Base-by-base conservation (phyloP, 2,797 vertebrate species). In the Echeneis naucrates region DNA sequence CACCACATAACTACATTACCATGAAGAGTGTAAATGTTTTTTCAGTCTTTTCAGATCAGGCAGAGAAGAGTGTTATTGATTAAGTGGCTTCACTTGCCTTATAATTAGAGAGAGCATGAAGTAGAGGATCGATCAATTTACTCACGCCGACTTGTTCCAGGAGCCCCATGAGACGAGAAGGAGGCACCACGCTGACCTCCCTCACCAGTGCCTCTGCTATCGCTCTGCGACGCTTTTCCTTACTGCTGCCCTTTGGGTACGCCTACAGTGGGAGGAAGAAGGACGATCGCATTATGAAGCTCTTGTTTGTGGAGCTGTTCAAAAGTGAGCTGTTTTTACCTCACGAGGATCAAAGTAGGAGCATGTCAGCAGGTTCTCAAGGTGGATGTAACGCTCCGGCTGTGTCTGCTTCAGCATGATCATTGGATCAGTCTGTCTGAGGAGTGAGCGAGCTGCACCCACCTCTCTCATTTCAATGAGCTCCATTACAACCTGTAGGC, bases 381-480 rank as follows among this genome's bases (percentile, higher is more conserved):
- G 87, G 81, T 98, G 98, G 73, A 94, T 93, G 85, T 97, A 98
- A 27, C 98, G 93, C 88, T 98, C 95, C 0, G 96, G 95, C 83
- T 98, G 97, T 4, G 96, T 99, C 81, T 99, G 97, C 80, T 99
- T 99, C 68, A 99, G 75, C 98, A 98, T 98, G 87, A 99, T 99
- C 98, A 99, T 98, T 1, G 98, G 98, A 80, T 99, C 98, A 0
- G 97, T 99, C 65, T 99, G 98, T 62, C 96, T 95, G 83, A 99
- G 92, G 48, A 99, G 95, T 0, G 97, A 99, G 45, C 97, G 94
- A 47, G 98, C 98, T 61, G 98, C 98, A 44, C 97, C 98, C 81
- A 98, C 82, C 69, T 99, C 98, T 79, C 95, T 94, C 68, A 99
- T 96, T 71, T 99, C 98, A 66, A 99, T 99, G 78, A 99, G 90